A percentile compares a stretch with the other conserved stretches of the same genome.
These are phyloP conservation scores for Noturus placidus DNA, from an alignment of 2,113 vertebrate genomes.

Conservation along the genomic window DNA sequence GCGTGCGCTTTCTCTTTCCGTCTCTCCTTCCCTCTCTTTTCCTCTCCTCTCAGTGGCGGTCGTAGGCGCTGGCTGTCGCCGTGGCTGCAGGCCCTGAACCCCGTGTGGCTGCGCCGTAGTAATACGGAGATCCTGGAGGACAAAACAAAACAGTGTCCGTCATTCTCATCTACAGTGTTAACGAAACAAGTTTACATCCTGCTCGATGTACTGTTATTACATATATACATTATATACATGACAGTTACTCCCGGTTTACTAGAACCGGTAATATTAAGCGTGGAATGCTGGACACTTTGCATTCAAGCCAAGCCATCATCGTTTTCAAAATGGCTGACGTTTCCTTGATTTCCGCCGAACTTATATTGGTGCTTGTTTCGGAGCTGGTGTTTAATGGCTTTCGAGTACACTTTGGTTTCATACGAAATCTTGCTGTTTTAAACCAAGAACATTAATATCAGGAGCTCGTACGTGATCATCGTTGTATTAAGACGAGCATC, in stretches of 20 bases:
- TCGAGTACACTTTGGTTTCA: neutral
- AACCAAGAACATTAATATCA: neutral
- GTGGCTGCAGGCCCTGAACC: slow-evolving; percentile 84
- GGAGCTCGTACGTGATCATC: neutral
- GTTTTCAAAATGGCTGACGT: neutral
- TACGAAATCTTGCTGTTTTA: neutral
- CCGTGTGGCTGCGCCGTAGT: slow-evolving; percentile 90
- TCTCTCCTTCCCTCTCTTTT: slow-evolving; percentile 14
- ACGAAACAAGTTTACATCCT: neutral
- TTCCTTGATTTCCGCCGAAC: neutral
- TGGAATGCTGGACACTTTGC: too few species aligned
- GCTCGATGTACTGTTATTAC: neutral
- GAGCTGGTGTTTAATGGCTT: neutral
- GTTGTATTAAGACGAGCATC: neutral
- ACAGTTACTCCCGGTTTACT: neutral
- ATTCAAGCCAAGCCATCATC: neutral
- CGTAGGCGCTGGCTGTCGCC: slow-evolving; percentile 85
- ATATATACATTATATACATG: neutral
- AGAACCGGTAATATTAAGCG: too few species aligned
- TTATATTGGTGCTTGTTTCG: neutral
- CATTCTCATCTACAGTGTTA: neutral
- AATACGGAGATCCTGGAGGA: slow-evolving; percentile 88
- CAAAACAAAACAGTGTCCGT: neutral
- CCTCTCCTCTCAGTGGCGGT: slow-evolving; percentile 84
- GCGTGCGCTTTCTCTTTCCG: neutral